Percentiles rank a stretch among this genome's conserved stretches.
Conservation (phyloP, 1,140 invertebrate species). For the Apis mellifera region DNA sequence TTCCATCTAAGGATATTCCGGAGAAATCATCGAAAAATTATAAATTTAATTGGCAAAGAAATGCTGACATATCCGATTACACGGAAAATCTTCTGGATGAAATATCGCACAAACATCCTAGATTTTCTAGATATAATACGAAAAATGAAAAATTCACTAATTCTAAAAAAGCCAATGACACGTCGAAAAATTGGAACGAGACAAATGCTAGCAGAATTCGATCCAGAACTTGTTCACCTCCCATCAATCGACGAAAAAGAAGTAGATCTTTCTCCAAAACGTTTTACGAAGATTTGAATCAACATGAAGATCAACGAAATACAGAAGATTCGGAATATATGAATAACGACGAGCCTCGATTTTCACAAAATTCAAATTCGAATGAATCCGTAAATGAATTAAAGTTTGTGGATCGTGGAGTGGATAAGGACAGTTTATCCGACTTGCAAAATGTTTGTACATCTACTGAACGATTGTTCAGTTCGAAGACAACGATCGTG, state of each 20-base stretch:
- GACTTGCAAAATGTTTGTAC: background rate
- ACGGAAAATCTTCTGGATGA: background rate
- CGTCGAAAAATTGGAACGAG: background rate
- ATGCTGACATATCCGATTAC: too few relatives aligned
- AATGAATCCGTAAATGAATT: background rate
- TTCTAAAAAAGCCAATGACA: background rate
- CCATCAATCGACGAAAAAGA: background rate
- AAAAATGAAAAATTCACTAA: background rate
- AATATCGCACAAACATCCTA: background rate
- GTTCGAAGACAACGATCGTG: background rate
- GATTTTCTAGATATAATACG: background rate
- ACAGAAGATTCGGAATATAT: background rate
- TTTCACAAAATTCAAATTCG: background rate
- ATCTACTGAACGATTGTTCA: background rate
- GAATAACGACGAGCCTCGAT: background rate
- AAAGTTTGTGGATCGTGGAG: constrained; percentile 26
- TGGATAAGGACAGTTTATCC: constrained; percentile 44
- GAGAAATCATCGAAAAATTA: background rate
- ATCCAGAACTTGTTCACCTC: constrained; percentile 13
- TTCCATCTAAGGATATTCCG: background rate
- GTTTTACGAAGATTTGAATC: background rate
- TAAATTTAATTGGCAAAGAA: background rate
- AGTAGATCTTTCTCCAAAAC: background rate
- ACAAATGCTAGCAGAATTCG: background rate
- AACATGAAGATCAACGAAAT: background rate